Base-by-base conservation (phyloP, 2,113 vertebrate species). In the Petrocephalus microphthalmus region DNA sequence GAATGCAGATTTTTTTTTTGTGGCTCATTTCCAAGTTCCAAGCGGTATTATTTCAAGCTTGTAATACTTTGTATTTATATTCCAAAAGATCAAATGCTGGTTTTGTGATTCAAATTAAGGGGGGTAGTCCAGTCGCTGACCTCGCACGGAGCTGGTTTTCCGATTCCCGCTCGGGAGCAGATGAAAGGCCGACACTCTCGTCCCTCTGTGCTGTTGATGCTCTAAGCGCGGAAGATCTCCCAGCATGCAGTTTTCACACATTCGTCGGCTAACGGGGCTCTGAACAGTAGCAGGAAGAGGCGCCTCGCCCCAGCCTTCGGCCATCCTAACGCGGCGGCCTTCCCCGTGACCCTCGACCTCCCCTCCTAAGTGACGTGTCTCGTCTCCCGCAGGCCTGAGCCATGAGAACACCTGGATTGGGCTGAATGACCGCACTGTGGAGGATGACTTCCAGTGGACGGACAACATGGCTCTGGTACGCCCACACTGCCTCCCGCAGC, bases 371-470 rank as follows among this genome's bases (percentile, higher is more conserved):
- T 19, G 25, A 29, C 57, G 0, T 64, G 7, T 64, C 57, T 22
- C 7, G 4, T 22, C 37, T 22, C 81, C 37, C 0, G 1, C 91
- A 99, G 98, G 96, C 25, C 96, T 99, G 3, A 97, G 97, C 71
- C 98, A 96, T 0, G 98, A 99, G 90, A 99, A 99, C 93, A 97
- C 97, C 0, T 99, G 98, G 98, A 97, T 99, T 0, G 98, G 98
- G 29, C 93, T 99, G 57, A 99, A 99, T 0, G 98, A 99, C 92
- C 94, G 97, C n/a, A 99, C 97, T 0, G 98, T 99, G 92, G 98
- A 99, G 92, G 96, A 97, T 37, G 98, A 99, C 87, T 99, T 99
- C 93, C 98, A 99, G 92, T 99, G 98, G 98, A 99, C 97, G 0
- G 98, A 99, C 93, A 98, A 97, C 93, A 97, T 96, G 0, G 97